Evolutionary conservation across 2,888 invertebrate species (phyloP).

Genomic region (Lampropteryx suffumata): DNA sequence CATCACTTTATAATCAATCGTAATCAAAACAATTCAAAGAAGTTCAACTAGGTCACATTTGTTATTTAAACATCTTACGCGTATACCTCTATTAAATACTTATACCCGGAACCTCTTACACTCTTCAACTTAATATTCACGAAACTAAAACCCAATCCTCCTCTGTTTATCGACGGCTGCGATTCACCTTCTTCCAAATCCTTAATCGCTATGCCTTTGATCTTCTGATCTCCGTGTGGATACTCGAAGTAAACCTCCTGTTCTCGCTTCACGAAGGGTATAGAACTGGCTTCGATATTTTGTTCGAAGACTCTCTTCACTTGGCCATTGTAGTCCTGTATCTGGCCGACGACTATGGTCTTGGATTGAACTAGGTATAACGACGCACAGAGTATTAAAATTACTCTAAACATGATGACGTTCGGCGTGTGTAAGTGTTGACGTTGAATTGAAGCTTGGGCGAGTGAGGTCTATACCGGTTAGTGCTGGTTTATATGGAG

Average conservation of each 20-base stretch:
- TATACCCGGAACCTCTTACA: conserved; percentile 65
- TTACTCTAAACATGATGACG: conserved; percentile 47
- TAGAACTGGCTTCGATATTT: conserved; percentile 39
- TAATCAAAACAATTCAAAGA: not conserved
- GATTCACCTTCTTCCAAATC: conserved; percentile 67
- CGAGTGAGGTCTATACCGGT: conserved; percentile 9
- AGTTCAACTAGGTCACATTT: conserved; percentile 4
- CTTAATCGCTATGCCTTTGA: conserved; percentile 71
- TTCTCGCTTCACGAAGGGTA: conserved; percentile 60
- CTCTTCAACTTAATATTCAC: conserved; percentile 73
- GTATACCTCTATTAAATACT: conserved; percentile 65
- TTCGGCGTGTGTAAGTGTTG: conserved; percentile 14
- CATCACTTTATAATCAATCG: no score
- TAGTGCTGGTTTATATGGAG: conserved; percentile 14
- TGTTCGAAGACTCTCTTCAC: conserved; percentile 60
- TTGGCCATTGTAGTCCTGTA: conserved; percentile 50
- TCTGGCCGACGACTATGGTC: conserved; percentile 63
- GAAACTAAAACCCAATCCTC: conserved; percentile 66
- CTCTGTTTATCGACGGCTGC: conserved; percentile 64
- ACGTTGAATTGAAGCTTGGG: conserved; percentile 2
- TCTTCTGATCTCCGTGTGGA: conserved; percentile 55
- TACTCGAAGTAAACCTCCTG: conserved; percentile 60
- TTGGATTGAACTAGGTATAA: conserved; percentile 45
- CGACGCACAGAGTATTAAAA: conserved; percentile 43
- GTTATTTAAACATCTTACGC: conserved; percentile 47